Base-by-base conservation (phyloP, 2,113 vertebrate genomes). In the Scopus umbretta region DNA sequence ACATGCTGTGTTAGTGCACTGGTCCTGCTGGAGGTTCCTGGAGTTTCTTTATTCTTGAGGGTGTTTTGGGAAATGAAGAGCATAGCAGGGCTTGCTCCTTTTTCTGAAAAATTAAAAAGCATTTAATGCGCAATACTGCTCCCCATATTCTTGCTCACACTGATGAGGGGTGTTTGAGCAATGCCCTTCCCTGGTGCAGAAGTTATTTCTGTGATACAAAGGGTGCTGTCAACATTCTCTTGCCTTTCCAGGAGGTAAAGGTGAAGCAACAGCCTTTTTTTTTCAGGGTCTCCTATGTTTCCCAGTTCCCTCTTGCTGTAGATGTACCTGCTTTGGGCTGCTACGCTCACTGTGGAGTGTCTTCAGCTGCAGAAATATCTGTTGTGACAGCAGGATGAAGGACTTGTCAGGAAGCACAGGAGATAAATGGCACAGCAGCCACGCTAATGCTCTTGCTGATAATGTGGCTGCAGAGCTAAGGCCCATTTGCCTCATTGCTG, bases 371-470 rank as follows among this genome's bases (percentile, higher is more conserved):
- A 91, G 92, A 68, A 89, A 66, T 73, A 94, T 82, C 56, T 86
- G 20, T 49, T 87, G 66, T 96, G 95, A 94, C 95, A 97, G 94
- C 34, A 49, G 62, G 86, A 89, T 0, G 14, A 86, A 94, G 89
- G 78, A 95, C 1, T 0, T 79, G 80, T 89, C 91, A 88, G 74
- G 78, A 94, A 83, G 67, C 66, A 80, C 80, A 63, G 70, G 62
- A 97, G 92, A 94, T 73, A 91, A 94, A 95, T 50, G 66, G 42
- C 89, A 87, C 63, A 78, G 58, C 53, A 85, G 20, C 55, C 80
- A 50, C 7, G 18, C 20, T 92, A 89, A 91, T 79, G 76, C 16
- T 79, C 19, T 65, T 1, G 1, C 36, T 58, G 78, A 91, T 80
- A 82, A 67, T 13, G 58, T 27, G 75, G 38, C 45, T 22, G 22